Base-by-base conservation (phyloP, 2,888 invertebrate species). In the Caenorhabditis sinica region DNA sequence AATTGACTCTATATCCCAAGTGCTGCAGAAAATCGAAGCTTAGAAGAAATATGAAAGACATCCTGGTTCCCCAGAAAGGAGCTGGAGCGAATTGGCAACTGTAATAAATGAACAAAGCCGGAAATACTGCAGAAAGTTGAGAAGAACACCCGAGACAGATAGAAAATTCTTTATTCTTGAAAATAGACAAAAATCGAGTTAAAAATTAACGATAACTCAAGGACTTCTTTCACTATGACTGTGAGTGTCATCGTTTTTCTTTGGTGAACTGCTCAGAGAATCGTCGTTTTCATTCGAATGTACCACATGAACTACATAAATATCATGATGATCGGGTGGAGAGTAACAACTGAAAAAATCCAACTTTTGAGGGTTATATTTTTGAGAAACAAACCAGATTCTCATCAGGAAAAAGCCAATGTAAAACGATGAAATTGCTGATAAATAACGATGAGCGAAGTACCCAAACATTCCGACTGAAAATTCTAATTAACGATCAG, bases 381-480 rank as follows among this genome's bases (percentile, higher is more conserved):
- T n/a, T 13, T 11, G 23, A 5, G 8, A 23, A n/a, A 23, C 9
- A 53, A 25, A 63, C 63, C 63, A 40, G 17, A 63, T 45, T 49
- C 45, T 65, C 45, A 65, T 45, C 45, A 65, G n/a, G 45, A 65
- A 49, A 17, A 65, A 49, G 9, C 65, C 45, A 30, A 65, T 45
- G 25, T 65, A 65, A 30, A 65, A 45, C 13, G 45, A 43, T 17
- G 49, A 45, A 8, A 45, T 17, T 17, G 49, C 65, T 17, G 65
- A 65, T 45, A 45, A 13, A 65, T 65, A 65, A 28, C 45, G 25
- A 65, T 65, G 45, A 9, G 45, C 65, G 13, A 65, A 65, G 45
- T 49, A 65, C 4, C 65, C 65, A 15, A 65, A 65, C 45, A 49
- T 65, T 45, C 65, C 65, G 15, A 65, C 65, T 65, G 30, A 28